Conservation (phyloP, 2,888 invertebrate species). For the Microplitis deprimator region DNA sequence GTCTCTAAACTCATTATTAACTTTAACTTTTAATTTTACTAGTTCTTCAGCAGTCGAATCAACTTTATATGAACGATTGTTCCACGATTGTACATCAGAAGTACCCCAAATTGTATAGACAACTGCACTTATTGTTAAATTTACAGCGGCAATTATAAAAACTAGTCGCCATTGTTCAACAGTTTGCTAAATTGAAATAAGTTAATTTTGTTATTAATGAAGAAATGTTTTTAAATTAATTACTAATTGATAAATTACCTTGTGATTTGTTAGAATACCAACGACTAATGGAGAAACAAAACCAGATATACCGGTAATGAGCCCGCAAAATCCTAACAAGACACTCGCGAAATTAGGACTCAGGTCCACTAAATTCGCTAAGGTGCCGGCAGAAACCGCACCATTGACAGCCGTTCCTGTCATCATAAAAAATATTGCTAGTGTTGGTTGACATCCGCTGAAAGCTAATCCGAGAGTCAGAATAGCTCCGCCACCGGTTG, state of each 20-base stretch:
- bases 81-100: constrained; percentile 66
- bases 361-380: constrained; percentile 79
- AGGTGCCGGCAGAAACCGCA: constrained; percentile 78
- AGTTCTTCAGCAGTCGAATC: constrained; percentile 40
- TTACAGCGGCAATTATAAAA: constrained; percentile 63
- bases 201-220: neutral
- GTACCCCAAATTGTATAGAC: constrained; percentile 61
- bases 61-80: constrained; percentile 40
- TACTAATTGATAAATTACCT: constrained; percentile 72
- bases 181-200: constrained; percentile 63
- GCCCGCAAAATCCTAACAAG: constrained; percentile 76
- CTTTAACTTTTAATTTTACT: constrained; percentile 28
- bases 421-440: constrained; percentile 76
- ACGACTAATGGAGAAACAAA: constrained; percentile 78
- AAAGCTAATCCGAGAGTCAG: constrained; percentile 77
- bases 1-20: neutral
- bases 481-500: constrained; percentile 76
- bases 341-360: constrained; percentile 78
- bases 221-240: neutral
- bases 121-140: constrained; percentile 56
- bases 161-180: constrained; percentile 66
- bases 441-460: constrained; percentile 76
- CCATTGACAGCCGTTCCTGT: constrained; percentile 78
- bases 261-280: constrained; percentile 76
- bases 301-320: constrained; percentile 75